phyloP scores from a whole-genome alignment of 2,888 invertebrate genomes.

The Dryobotodes eremita region DNA sequence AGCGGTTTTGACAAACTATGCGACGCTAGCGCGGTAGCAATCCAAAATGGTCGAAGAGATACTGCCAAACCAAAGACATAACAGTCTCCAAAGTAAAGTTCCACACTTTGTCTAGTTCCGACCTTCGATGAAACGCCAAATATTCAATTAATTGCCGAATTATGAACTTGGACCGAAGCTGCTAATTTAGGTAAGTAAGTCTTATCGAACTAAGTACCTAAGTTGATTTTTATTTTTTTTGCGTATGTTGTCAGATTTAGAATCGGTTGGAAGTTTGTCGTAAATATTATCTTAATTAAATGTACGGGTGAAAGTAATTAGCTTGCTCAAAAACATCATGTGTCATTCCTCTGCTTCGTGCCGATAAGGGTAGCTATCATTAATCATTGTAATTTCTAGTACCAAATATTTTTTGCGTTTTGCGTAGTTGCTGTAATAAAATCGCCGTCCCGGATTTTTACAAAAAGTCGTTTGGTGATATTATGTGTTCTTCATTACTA shows the following conservation, averaged over 20 bases:
- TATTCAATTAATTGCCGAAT: constrained; percentile 5
- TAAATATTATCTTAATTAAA: neutral
- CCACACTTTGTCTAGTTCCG: neutral
- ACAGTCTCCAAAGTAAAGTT: neutral
- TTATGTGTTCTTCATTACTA: neutral
- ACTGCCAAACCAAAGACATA: constrained; percentile 13
- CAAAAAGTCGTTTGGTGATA: neutral
- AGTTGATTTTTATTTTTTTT: neutral
- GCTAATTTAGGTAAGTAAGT: neutral
- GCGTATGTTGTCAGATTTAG: neutral
- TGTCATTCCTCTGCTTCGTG: neutral
- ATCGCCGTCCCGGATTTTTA: neutral
- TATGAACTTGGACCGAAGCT: neutral
- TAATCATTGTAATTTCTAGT: constrained; percentile 1
- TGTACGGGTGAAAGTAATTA: constrained; percentile 1
- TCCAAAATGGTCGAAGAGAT: neutral
- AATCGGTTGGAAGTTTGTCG: neutral
- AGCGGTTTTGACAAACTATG: constrained; percentile 1
- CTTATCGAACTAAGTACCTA: neutral
- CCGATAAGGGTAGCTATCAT: neutral
- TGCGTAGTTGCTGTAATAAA: neutral
- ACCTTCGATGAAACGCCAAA: neutral
- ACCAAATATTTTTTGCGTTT: neutral
- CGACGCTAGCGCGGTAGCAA: neutral
- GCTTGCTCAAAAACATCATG: neutral